phyloP scores from a whole-genome alignment of 1,140 invertebrate genomes.

The Heliconius nattereri region DNA sequence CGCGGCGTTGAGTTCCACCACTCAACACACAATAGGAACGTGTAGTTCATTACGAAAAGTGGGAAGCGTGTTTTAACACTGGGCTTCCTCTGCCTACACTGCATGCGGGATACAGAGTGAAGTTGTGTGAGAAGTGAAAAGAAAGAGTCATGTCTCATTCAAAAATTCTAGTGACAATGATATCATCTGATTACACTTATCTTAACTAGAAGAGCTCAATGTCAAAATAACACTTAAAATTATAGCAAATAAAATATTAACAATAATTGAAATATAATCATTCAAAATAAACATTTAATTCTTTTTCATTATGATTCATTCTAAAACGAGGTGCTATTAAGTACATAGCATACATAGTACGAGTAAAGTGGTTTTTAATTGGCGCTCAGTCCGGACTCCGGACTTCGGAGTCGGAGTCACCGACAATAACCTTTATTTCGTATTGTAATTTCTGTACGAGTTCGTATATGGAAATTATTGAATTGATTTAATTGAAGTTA shows the following conservation, averaged over 20 bases:
- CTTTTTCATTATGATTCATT: neutral
- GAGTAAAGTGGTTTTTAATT: conserved; percentile 37
- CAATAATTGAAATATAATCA: neutral
- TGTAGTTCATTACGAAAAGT: too few species aligned
- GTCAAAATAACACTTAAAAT: neutral
- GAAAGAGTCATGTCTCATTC: too few species aligned
- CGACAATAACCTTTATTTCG: neutral
- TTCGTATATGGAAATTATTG: neutral
- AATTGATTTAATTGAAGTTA: neutral
- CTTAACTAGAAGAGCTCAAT: neutral
- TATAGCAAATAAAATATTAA: neutral
- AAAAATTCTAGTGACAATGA: too few species aligned
- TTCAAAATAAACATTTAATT: neutral
- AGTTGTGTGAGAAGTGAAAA: too few species aligned
- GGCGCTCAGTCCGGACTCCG: conserved; percentile 14
- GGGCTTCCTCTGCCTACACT: too few species aligned
- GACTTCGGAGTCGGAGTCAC: neutral
- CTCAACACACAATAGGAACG: neutral
- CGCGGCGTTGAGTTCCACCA: neutral
- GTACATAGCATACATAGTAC: neutral
- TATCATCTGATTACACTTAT: too few species aligned
- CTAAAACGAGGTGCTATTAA: conserved; percentile 4
- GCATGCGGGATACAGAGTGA: too few species aligned
- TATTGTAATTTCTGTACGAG: neutral
- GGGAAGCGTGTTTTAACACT: neutral